A percentile compares a stretch with the other conserved stretches of the same genome.
These are phyloP conservation scores for Odontesthes bonariensis DNA, from an alignment of 2,113 vertebrate species.

Conservation along the genomic window DNA sequence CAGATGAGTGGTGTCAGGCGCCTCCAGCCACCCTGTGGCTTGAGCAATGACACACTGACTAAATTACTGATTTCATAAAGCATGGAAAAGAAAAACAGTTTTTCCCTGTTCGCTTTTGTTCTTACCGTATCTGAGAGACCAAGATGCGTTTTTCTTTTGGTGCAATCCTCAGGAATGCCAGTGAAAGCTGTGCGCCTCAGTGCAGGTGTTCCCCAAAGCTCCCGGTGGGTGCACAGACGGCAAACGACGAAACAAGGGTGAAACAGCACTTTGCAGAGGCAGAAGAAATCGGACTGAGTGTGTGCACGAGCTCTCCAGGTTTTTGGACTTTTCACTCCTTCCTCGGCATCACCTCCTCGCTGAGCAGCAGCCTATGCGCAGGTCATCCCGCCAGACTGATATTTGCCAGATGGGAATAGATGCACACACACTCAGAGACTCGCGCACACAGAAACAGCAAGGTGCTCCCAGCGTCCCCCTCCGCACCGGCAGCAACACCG, in stretches of 20 bases:
- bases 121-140: conserved; percentile 59
- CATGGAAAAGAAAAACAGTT: background rate
- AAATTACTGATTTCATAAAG: conserved; percentile 30
- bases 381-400: conserved; percentile 56
- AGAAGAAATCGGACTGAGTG: conserved; percentile 32
- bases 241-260: conserved; percentile 51
- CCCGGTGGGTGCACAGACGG: conserved; percentile 48
- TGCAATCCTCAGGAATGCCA: conserved; percentile 65
- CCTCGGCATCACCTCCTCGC: conserved; percentile 24
- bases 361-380: conserved; percentile 40
- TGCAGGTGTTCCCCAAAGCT: conserved; percentile 65
- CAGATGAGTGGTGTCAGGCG: conserved; percentile 34
- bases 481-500: conserved; percentile 57
- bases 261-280: conserved; percentile 72
- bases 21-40: conserved; percentile 35
- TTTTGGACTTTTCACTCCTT: conserved; percentile 53
- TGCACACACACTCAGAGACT: background rate
- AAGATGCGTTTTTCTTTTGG: conserved; percentile 33
- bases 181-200: conserved; percentile 55
- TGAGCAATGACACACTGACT: conserved; percentile 55
- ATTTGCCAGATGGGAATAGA: conserved; percentile 40
- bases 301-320: conserved; percentile 37
- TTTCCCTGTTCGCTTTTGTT: background rate
- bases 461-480: conserved; percentile 64
- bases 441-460: conserved; percentile 26